Percentiles rank a stretch among this genome's conserved stretches.
These are phyloP conservation scores for Catostylus mosaicus DNA, from an alignment of 30 jellyfish, hydroid and myxozoan genomes.

Conservation along the genomic window DNA sequence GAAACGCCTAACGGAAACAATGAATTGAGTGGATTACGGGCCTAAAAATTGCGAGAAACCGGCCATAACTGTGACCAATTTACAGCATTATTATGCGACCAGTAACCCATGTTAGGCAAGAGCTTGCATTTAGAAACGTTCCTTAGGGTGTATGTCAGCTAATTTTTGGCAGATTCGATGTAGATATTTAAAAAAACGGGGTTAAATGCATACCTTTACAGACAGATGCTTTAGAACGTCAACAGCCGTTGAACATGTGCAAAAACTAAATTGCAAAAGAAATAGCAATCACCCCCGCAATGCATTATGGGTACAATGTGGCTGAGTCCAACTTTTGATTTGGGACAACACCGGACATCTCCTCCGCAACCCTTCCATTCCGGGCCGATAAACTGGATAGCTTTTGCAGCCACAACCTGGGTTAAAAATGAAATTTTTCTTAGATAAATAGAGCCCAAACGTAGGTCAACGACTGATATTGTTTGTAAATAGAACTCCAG, in stretches of 20 bases:
- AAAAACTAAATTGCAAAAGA: conserved; percentile 3
- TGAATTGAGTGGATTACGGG: not conserved
- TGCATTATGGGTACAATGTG: conserved; percentile 46
- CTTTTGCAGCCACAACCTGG: no score
- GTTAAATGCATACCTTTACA: conserved; percentile 29
- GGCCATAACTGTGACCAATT: conserved; percentile 15
- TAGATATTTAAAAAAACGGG: not conserved
- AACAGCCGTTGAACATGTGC: conserved; percentile 54
- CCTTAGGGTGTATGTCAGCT: not conserved
- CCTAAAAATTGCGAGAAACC: conserved; percentile 4
- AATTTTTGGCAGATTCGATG: not conserved
- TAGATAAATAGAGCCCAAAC: no score
- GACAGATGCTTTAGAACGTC: conserved; percentile 31
- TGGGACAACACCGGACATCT: conserved; percentile 44
- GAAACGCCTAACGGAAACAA: not conserved
- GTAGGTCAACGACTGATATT: no score
- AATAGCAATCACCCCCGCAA: conserved; percentile 10
- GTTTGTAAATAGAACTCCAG: no score
- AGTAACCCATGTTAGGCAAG: not conserved
- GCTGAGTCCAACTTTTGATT: conserved; percentile 4
- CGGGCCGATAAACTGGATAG: no score
- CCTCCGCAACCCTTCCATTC: no score
- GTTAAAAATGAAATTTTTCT: no score
- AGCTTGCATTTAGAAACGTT: not conserved
- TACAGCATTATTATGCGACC: not conserved